Evolutionary conservation across 2,113 vertebrate genomes (phyloP), one percentile per base, ranked within the genome.

Genomic region (Litocranius walleri): DNA sequence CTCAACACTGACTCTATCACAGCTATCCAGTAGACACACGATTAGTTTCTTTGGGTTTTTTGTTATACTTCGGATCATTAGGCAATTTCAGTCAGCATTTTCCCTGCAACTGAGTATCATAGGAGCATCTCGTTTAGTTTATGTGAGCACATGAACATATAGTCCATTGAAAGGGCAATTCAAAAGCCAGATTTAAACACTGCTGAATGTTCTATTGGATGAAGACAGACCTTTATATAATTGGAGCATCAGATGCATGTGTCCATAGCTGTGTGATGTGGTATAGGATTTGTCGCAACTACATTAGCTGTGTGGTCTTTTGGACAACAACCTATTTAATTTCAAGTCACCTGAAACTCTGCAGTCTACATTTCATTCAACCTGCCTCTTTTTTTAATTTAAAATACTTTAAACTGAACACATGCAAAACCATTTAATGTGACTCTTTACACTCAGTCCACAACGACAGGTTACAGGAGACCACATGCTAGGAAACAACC

Each of bases 1-100:
- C 98, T 97, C 97, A 21, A 95, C 97, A 95, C 96, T 97, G 96
- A 98, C 93, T 95, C 7, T 78, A 95, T 97, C n/a, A 30, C 86
- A 96, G 52, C 81, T 43, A 12, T 62, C 67, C 82, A 48, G 50
- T 5, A 86, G 84, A 83, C 92, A 96, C 83, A 77, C 7, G 85
- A 87, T 94, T 96, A 74, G 85, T 97, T 94, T 97, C 88, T 91
- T 95, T 74, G 80, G 90, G 96, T 88, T 96, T 98, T 74, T 64
- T 90, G 62, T 96, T 87, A 33, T 87, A 84, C 78, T 94, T 95
- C 0, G 30, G 67, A 91, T 87, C 97, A 96, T 98, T 97, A 96
- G 80, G 87, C 95, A 93, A 95, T 93, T 95, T 94, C 36, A 80
- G 48, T 89, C 29, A 33, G 36, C 36, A n/a, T 91, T 94, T 87